These are phyloP conservation scores for Neodiprion virginianus DNA, from an alignment of 1,140 invertebrate species.

Conservation along the genomic window DNA sequence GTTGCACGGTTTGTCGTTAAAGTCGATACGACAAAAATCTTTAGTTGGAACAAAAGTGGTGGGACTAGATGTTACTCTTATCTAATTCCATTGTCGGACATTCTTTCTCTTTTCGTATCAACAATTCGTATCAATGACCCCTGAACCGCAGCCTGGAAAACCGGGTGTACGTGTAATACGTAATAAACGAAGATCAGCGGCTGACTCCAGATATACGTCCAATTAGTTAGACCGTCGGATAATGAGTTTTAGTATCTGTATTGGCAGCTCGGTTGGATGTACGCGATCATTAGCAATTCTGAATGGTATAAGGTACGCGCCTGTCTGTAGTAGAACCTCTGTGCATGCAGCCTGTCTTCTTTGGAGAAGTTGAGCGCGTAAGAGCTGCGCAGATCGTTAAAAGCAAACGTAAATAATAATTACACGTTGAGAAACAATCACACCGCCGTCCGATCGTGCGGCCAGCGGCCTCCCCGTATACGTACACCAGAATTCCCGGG, in stretches of 20 bases:
- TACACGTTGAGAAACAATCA: constrained; percentile 44
- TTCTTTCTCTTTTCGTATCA: no score
- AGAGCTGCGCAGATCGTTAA: constrained; percentile 32
- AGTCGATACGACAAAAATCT: no score
- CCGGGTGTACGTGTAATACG: no score
- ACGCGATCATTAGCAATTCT: constrained; percentile 44
- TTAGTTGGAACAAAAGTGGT: no score
- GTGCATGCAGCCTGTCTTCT: no score
- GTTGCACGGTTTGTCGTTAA: no score
- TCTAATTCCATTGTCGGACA: no score
- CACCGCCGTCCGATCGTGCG: constrained; percentile 10
- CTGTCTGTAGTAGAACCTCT: no score
- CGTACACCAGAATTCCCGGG: not conserved
- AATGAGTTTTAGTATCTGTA: constrained; percentile 39
- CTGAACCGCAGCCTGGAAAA: no score
- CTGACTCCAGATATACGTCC: constrained; percentile 33
- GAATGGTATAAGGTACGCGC: constrained; percentile 26
- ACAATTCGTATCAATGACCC: no score
- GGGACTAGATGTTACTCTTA: no score
- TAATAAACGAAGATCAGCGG: not conserved
- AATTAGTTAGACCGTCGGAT: constrained; percentile 37
- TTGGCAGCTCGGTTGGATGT: constrained; percentile 30
- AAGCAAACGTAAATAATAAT: constrained; percentile 47
- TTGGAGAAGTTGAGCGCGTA: constrained; percentile 3
- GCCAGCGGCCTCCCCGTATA: not conserved